Conservation (phyloP, 2,888 invertebrate species). For the Philaethria dido region DNA sequence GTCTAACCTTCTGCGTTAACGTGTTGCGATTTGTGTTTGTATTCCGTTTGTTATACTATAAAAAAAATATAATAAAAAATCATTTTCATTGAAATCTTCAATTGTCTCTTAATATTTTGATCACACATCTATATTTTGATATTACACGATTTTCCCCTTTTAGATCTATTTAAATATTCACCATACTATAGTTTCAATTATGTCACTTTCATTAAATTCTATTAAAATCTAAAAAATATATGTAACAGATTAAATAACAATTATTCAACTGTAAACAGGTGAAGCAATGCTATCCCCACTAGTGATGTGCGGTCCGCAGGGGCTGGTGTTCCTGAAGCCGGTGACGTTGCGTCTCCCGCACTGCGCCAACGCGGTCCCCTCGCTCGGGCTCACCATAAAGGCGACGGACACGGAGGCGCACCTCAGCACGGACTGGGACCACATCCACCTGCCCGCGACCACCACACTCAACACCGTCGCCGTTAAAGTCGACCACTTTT, state of each 20-base stretch:
- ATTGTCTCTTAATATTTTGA: not conserved
- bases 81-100: not conserved
- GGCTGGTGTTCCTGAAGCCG: slow-evolving; percentile 93
- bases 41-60: slow-evolving; percentile 57
- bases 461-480: slow-evolving; percentile 94
- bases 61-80: slow-evolving; percentile 37
- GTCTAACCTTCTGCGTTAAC: slow-evolving; percentile 62
- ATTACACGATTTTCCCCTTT: not conserved
- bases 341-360: slow-evolving; percentile 96
- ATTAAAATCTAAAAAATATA: not conserved
- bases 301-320: slow-evolving; percentile 98
- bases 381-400: slow-evolving; percentile 90
- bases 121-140: slow-evolving; percentile 7
- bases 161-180: not conserved
- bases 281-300: slow-evolving; percentile 97
- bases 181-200: not conserved
- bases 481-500: slow-evolving; percentile 96
- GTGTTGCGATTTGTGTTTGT: slow-evolving; percentile 83
- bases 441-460: slow-evolving; percentile 92
- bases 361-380: slow-evolving; percentile 90
- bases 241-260: slow-evolving; percentile 5
- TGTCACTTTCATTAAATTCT: not conserved
- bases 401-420: slow-evolving; percentile 93
- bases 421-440: slow-evolving; percentile 93
- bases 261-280: slow-evolving; percentile 82